Conservation (phyloP, 2,888 invertebrate genomes). For the Synergus gifuensis region DNA sequence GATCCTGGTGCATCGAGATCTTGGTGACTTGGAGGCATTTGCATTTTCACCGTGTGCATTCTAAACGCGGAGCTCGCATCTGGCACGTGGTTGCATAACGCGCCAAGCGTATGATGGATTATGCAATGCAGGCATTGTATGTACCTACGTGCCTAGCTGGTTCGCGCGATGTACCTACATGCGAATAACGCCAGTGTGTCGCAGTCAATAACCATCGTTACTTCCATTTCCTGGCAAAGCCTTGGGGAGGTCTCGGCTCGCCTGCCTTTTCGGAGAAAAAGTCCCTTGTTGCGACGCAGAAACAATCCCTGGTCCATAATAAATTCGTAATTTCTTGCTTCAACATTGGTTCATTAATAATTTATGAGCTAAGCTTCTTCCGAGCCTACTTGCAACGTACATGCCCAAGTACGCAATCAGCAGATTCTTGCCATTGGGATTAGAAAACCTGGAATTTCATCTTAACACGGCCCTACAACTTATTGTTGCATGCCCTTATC, state of each 20-base stretch:
- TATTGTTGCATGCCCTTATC: no score
- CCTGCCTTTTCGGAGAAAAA: constrained; percentile 1
- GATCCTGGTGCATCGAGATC: constrained; percentile 40
- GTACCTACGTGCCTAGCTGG: constrained; percentile 8
- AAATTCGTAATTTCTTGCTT: constrained; percentile 36
- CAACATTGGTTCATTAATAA: constrained; percentile 34
- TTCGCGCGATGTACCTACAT: constrained; percentile 37
- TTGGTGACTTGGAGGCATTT: constrained; percentile 27
- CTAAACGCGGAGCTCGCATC: constrained; percentile 27
- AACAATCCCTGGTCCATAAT: constrained; percentile 36
- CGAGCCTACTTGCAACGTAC: background rate
- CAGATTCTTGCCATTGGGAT: background rate
- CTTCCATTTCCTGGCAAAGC: constrained; percentile 36
- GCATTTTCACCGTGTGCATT: constrained; percentile 33
- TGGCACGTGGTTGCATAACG: constrained; percentile 38
- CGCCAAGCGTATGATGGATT: constrained; percentile 42
- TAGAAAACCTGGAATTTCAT: constrained; percentile 9
- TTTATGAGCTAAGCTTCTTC: constrained; percentile 25
- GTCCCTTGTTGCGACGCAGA: constrained; percentile 22
- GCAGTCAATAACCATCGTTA: constrained; percentile 40
- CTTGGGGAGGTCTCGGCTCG: constrained; percentile 7
- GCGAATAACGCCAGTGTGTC: constrained; percentile 37
- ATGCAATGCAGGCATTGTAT: constrained; percentile 31
- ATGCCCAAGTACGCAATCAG: constrained; percentile 20
- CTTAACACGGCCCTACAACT: background rate